A percentile compares a stretch with the other conserved stretches of the same genome.
These are phyloP conservation scores for Natator depressus DNA, from an alignment of 2,113 vertebrate species.

Conservation along the genomic window DNA sequence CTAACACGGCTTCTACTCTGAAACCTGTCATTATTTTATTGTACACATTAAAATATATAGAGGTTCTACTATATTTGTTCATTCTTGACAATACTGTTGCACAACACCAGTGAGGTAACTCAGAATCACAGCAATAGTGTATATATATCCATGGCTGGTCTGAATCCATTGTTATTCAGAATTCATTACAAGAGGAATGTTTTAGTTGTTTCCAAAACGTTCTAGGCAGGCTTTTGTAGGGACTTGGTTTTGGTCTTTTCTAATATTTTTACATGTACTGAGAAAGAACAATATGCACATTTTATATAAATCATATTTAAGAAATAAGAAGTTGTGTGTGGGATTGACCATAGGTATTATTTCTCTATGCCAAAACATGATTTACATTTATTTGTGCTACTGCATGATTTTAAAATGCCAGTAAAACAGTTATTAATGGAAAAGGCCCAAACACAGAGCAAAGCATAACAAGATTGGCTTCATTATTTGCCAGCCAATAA, in stretches of 20 bases:
- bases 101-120: not conserved
- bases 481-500: slow-evolving; percentile 26
- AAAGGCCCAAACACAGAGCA: slow-evolving; percentile 9
- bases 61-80: not conserved
- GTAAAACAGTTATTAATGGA: slow-evolving; percentile 4
- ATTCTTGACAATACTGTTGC: not conserved
- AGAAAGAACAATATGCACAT: not conserved
- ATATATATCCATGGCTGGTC: no score
- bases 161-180: not conserved
- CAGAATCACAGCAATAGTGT: not conserved
- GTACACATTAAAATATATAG: not conserved
- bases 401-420: accelerated
- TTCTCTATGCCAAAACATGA: not conserved
- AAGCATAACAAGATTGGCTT: slow-evolving; percentile 27
- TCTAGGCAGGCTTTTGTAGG: not conserved
- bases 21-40: not conserved
- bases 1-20: no score
- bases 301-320: not conserved
- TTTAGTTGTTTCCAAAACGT: not conserved
- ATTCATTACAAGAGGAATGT: not conserved
- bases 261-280: not conserved
- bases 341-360: not conserved
- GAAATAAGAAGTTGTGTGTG: not conserved
- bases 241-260: not conserved
- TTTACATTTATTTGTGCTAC: not conserved